Evolutionary conservation across 1,140 invertebrate species (phyloP).

Genomic region (Sycophaga agraensis): DNA sequence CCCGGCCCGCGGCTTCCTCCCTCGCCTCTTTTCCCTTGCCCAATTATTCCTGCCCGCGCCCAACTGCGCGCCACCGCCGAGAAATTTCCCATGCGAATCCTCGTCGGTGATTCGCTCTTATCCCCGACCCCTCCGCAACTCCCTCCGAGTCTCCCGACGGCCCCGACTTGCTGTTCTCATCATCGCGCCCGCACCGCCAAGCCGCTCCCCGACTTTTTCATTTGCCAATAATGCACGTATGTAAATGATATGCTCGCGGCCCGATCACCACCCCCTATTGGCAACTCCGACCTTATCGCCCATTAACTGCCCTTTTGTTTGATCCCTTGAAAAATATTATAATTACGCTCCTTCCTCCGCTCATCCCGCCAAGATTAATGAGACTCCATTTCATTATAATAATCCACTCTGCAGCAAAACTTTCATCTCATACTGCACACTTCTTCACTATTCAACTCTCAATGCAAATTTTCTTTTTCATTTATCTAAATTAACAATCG

Average conservation of each 20-base stretch:
- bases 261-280: conserved; percentile 15
- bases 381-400: too few relatives aligned
- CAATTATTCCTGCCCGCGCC: conserved; percentile 13
- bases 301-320: not conserved
- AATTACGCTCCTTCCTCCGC: too few relatives aligned
- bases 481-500: too few relatives aligned
- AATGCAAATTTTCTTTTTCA: too few relatives aligned
- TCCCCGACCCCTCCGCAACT: not conserved
- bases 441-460: too few relatives aligned
- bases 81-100: conserved; percentile 26
- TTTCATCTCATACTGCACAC: too few relatives aligned
- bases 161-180: not conserved
- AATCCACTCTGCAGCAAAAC: too few relatives aligned
- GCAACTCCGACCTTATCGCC: not conserved
- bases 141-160: not conserved
- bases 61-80: not conserved
- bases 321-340: not conserved
- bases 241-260: conserved; percentile 2
- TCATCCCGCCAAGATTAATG: too few relatives aligned
- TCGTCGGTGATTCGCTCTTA: not conserved
- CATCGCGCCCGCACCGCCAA: not conserved
- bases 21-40: conserved; percentile 7
- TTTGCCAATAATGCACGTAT: conserved; percentile 22
- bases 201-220: conserved; percentile 16
- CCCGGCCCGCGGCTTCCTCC: not conserved